Percentiles rank a stretch among this genome's conserved stretches.
phyloP scores from a whole-genome alignment of 2,113 vertebrate genomes.

The Rattus norvegicus region DNA sequence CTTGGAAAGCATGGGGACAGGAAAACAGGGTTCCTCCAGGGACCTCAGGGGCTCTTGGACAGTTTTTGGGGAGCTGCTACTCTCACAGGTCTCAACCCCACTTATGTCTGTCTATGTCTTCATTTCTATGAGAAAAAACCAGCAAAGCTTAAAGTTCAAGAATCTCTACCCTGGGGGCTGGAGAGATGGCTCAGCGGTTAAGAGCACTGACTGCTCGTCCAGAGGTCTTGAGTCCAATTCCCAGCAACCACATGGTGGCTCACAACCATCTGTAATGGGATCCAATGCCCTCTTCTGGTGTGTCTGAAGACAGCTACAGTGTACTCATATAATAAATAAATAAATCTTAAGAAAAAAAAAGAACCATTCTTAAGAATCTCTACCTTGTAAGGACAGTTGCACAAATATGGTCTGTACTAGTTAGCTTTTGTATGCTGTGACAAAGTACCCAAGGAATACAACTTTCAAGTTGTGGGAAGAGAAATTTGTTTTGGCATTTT shows the following conservation, averaged over 20 bases:
- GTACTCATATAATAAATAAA: too few species aligned
- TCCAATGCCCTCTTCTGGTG: too few species aligned
- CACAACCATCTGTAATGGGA: too few species aligned
- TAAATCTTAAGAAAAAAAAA: too few species aligned
- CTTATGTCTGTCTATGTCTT: neutral
- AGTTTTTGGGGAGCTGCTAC: neutral
- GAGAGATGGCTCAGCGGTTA: too few species aligned
- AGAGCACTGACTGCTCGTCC: too few species aligned
- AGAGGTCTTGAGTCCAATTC: too few species aligned
- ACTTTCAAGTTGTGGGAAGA: neutral
- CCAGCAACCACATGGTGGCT: too few species aligned
- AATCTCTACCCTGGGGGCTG: neutral
- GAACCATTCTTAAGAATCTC: too few species aligned
- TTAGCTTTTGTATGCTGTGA: neutral
- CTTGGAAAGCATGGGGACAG: neutral
- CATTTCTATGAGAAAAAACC: neutral
- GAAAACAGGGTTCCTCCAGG: neutral
- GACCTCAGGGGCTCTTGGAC: neutral
- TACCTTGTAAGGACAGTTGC: neutral
- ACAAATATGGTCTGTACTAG: neutral
- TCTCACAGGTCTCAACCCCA: neutral
- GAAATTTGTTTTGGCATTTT: neutral
- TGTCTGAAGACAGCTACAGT: too few species aligned
- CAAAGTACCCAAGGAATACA: neutral
- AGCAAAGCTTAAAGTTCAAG: neutral